Evolutionary conservation across 2,113 vertebrate genomes (phyloP).

Genomic region (Heteronetta atricapilla): DNA sequence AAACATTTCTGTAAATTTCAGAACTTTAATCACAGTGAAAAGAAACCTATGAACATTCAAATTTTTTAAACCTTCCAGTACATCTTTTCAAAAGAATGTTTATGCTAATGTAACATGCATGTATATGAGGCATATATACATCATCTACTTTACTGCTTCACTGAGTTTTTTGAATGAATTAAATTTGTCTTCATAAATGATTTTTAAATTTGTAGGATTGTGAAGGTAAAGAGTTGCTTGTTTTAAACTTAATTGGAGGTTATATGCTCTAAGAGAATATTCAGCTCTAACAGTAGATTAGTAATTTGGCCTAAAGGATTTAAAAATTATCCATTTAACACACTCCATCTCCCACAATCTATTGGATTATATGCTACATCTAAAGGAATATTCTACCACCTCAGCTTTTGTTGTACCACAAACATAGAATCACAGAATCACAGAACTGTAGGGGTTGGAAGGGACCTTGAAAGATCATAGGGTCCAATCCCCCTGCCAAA

Average conservation of each 20-base stretch:
- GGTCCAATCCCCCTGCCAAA: no score
- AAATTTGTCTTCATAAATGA: background rate
- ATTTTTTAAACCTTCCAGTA: background rate
- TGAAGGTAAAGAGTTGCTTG: background rate
- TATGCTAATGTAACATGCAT: background rate
- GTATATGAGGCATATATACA: background rate
- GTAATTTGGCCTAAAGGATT: background rate
- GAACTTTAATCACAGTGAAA: background rate
- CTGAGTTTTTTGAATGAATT: background rate
- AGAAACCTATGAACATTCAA: background rate
- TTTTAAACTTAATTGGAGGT: background rate
- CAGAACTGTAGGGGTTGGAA: no score
- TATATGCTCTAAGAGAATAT: background rate
- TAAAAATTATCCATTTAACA: background rate
- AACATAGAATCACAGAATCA: no score
- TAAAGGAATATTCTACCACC: background rate
- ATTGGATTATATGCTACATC: no score
- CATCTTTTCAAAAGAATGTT: background rate
- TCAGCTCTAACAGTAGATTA: background rate
- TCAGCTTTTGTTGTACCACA: background rate
- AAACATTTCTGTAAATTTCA: background rate
- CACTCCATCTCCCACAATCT: rapidly evolving
- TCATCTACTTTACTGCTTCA: background rate
- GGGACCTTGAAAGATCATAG: no score
- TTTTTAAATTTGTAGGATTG: background rate